Percentiles rank a stretch among this genome's conserved stretches.
Evolutionary conservation across 2,888 invertebrate species (phyloP).

Genomic region (Mylabris sibirica): DNA sequence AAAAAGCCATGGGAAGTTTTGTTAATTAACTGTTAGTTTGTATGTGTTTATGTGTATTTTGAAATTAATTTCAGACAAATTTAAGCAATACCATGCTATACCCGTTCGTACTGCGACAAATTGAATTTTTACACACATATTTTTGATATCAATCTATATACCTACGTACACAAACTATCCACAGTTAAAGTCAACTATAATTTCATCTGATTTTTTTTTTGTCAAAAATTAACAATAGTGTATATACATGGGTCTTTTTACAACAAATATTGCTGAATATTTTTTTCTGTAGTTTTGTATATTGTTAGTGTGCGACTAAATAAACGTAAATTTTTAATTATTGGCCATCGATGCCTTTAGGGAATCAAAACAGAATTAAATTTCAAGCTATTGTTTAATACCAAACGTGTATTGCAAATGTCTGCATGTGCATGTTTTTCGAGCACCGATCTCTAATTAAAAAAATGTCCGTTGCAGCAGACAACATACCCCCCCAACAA

Average conservation of each 20-base stretch:
- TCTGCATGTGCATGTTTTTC: constrained; percentile 42
- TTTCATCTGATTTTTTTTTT: constrained; percentile 34
- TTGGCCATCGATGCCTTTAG: constrained; percentile 56
- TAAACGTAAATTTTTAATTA: constrained; percentile 60
- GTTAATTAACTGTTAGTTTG: neutral
- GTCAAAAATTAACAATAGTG: constrained; percentile 50
- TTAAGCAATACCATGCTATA: neutral
- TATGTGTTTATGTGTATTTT: neutral
- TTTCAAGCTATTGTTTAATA: constrained; percentile 55
- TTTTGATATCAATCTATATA: too few species aligned
- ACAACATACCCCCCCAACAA: constrained; percentile 7
- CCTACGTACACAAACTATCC: neutral
- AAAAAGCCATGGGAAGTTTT: constrained; percentile 2
- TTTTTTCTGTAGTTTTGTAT: constrained; percentile 32
- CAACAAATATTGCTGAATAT: constrained; percentile 38
- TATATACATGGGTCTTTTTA: constrained; percentile 48
- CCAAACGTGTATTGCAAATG: constrained; percentile 47
- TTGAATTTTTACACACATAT: neutral
- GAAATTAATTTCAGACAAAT: constrained; percentile 14
- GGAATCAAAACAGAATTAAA: constrained; percentile 57
- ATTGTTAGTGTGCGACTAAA: constrained; percentile 51
- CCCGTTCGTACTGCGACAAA: neutral
- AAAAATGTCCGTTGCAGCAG: constrained; percentile 53
- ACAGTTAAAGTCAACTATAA: constrained; percentile 11
- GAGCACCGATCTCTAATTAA: constrained; percentile 50